These are phyloP conservation scores for Pseudomugil gertrudae DNA, from an alignment of 2,797 vertebrate species.

Conservation along the genomic window DNA sequence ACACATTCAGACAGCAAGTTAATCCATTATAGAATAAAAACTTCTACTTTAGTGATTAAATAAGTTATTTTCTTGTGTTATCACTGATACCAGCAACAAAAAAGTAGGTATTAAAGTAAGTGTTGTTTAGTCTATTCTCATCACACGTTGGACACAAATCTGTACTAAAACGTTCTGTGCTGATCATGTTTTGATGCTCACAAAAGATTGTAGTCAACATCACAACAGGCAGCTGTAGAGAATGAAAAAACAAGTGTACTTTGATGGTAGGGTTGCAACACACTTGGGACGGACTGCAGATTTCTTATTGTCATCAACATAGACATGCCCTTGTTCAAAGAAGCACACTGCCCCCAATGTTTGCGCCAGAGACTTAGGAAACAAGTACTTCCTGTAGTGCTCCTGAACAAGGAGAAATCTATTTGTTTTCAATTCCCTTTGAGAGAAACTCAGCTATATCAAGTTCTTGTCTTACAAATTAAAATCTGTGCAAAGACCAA, in stretches of 20 bases:
- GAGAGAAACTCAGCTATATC: slow-evolving; percentile 59
- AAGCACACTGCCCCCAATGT: slow-evolving; percentile 57
- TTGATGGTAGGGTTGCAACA: slow-evolving; percentile 67
- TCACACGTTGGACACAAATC: not conserved
- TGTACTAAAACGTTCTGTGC: slow-evolving; percentile 22
- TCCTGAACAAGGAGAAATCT: slow-evolving; percentile 43
- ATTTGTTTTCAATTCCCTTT: slow-evolving; percentile 62
- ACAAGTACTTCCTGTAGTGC: slow-evolving; percentile 38
- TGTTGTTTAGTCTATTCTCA: slow-evolving; percentile 2
- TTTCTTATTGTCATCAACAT: slow-evolving; percentile 72
- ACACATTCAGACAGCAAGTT: slow-evolving; percentile 23
- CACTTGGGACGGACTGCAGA: slow-evolving; percentile 63
- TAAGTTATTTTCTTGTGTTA: not conserved
- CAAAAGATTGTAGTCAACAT: slow-evolving; percentile 36
- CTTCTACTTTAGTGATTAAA: not conserved
- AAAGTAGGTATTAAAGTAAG: not conserved
- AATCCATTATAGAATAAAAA: not conserved
- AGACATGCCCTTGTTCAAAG: slow-evolving; percentile 73
- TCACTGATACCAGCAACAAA: not conserved
- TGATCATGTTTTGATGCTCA: slow-evolving; percentile 33
- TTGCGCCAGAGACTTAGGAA: slow-evolving; percentile 40
- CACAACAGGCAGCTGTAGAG: slow-evolving; percentile 39
- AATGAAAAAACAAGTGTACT: slow-evolving; percentile 51
- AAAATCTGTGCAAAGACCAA: slow-evolving; percentile 70
- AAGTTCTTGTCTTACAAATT: slow-evolving; percentile 71